Base-by-base conservation (phyloP, 2,797 vertebrate species). In the Neosalanx taihuensis region DNA sequence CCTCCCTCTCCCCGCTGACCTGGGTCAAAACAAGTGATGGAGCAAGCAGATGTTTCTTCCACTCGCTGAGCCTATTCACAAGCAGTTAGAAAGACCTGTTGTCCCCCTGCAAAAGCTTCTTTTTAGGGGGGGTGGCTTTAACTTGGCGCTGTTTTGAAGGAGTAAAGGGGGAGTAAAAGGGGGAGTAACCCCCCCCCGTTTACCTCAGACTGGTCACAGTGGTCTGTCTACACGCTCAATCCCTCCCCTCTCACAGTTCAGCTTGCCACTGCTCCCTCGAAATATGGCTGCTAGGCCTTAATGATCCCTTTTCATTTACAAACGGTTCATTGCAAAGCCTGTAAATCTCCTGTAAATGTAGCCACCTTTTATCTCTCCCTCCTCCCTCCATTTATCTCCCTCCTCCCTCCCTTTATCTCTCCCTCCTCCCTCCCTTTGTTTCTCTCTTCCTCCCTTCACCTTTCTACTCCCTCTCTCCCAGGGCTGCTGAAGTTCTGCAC, bases 401-500 rank as follows among this genome's bases (percentile, higher is more conserved):
- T 57, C 53, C 29, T n/a, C 17, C 6, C 26, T 30, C 64, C 1
- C 3, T 35, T 18, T 15, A 5, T 56, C 53, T 56, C 53, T 56
- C 53, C 18, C 2, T 57, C 53, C 29, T n/a, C 17, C 6, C 26
- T 30, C 64, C 1, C 3, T 35, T 18, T 15, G 5, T 26, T n/a
- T 60, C 20, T 13, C 30, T 58, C 29, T 51, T 49, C n/a, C 58
- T 31, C 26, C 17, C 6, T 26, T 31, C 65, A 26, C 2, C 18
- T 58, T n/a, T 35, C 57, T 69, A 7, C 37, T 26, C 26, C 63
- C 6, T 71, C 30, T 73, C 78, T 86, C 73, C 73, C 85, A 99
- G 97, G 97, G 66, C 89, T 99, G 83, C 83, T 99, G 76, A 99
- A 99, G 88, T 99, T 99, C 90, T 99, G 97, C 81, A 99, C 97